A percentile compares a stretch with the other conserved stretches of the same genome.
phyloP scores from a whole-genome alignment of 2,888 invertebrate genomes.

The Seira ritae region DNA sequence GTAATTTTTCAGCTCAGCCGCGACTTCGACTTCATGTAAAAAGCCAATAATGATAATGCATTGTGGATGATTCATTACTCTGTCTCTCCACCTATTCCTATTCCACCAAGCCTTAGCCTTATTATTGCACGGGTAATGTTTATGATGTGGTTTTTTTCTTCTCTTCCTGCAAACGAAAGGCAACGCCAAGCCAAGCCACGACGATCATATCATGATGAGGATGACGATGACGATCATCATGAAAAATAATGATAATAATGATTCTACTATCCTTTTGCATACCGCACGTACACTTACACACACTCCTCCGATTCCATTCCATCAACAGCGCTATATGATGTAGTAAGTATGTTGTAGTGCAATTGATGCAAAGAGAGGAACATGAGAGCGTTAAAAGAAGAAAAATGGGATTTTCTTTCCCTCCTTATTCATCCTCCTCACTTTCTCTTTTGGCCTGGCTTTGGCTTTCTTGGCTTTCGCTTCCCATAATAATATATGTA shows the following conservation, averaged over 20 bases:
- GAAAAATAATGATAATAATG: slow-evolving; percentile 16
- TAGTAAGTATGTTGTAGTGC: too few species aligned
- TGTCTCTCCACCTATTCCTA: slow-evolving; percentile 9
- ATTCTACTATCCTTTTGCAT: background rate
- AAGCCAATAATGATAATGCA: slow-evolving; percentile 60
- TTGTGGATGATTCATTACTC: slow-evolving; percentile 49
- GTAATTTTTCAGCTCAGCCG: too few species aligned
- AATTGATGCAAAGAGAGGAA: background rate
- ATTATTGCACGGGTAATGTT: slow-evolving; percentile 1
- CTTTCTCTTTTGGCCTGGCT: too few species aligned
- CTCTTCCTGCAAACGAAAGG: background rate
- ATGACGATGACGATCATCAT: slow-evolving; percentile 5
- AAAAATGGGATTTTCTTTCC: background rate
- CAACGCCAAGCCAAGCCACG: too few species aligned
- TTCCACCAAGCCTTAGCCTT: background rate
- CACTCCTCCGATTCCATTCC: too few species aligned
- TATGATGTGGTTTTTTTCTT: background rate
- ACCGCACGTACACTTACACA: too few species aligned
- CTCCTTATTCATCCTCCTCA: too few species aligned
- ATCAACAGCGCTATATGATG: too few species aligned
- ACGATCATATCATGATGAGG: background rate
- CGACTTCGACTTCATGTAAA: background rate
- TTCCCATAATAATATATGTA: too few species aligned
- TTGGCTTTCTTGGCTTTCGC: too few species aligned
- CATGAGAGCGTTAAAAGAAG: background rate